Percentiles rank a stretch among this genome's conserved stretches.
Evolutionary conservation across 2,797 vertebrate species (phyloP).

Genomic region (Falco columbarius): DNA sequence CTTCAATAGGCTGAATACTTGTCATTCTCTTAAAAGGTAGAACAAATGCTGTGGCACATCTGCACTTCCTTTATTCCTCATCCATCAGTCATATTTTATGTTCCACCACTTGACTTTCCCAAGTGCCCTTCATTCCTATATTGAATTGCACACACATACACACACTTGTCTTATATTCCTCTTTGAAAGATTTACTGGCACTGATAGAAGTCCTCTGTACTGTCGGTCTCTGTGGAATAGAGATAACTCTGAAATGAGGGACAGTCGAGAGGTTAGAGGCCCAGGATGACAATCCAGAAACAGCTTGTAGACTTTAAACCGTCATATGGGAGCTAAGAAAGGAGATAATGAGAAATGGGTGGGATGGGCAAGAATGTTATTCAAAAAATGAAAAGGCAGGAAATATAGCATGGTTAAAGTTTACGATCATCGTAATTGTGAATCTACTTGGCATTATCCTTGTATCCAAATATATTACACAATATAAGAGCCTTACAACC

Average conservation of each 20-base stretch:
- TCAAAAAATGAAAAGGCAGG: slow-evolving; percentile 37
- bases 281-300: neutral
- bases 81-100: slow-evolving; percentile 75
- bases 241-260: slow-evolving; percentile 52
- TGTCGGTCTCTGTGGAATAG: neutral
- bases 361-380: neutral
- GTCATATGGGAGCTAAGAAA: neutral
- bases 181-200: slow-evolving; percentile 21
- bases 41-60: slow-evolving; percentile 30
- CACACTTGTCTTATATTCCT: slow-evolving; percentile 19
- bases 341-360: slow-evolving; percentile 17
- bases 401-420: slow-evolving; percentile 19
- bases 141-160: slow-evolving; percentile 44
- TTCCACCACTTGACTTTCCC: slow-evolving; percentile 69
- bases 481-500: slow-evolving; percentile 9
- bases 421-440: slow-evolving; percentile 24
- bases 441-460: slow-evolving; percentile 37
- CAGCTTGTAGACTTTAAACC: slow-evolving; percentile 33
- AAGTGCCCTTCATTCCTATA: slow-evolving; percentile 43
- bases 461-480: slow-evolving; percentile 30
- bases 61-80: slow-evolving; percentile 43
- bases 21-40: slow-evolving; percentile 44
- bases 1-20: neutral
- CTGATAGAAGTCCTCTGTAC: slow-evolving; percentile 8
- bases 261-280: slow-evolving; percentile 29